Percentiles rank a stretch among this genome's conserved stretches.
Evolutionary conservation across 2,888 invertebrate genomes (phyloP).

Genomic region (Melinaea marsaeus): DNA sequence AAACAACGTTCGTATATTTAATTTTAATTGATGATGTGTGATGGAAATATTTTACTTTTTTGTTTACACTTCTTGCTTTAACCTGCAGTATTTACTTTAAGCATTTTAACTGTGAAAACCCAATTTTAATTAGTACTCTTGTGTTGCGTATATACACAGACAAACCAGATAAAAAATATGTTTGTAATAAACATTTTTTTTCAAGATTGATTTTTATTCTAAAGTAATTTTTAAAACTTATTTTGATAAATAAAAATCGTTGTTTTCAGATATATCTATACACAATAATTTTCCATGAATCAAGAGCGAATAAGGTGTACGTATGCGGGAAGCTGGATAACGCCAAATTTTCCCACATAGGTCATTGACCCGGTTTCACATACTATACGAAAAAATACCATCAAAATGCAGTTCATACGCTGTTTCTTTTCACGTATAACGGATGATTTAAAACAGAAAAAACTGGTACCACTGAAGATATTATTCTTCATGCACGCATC

Average conservation of each 20-base stretch:
- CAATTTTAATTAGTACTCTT: too few relatives aligned
- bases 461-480: constrained; percentile 84
- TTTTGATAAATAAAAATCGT: not conserved
- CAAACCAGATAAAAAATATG: too few relatives aligned
- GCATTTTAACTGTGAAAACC: too few relatives aligned
- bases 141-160: too few relatives aligned
- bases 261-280: constrained; percentile 45
- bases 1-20: too few relatives aligned
- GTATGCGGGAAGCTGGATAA: constrained; percentile 55
- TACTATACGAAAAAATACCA: constrained; percentile 1
- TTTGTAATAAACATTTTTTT: too few relatives aligned
- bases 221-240: too few relatives aligned
- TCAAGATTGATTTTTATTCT: too few relatives aligned
- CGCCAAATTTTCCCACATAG: constrained; percentile 53
- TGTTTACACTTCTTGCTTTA: too few relatives aligned
- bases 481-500: constrained; percentile 88
- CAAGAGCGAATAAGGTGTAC: constrained; percentile 45
- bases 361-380: constrained; percentile 16
- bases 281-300: constrained; percentile 58
- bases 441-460: constrained; percentile 84
- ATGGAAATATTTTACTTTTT: too few relatives aligned
- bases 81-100: too few relatives aligned
- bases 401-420: constrained; percentile 78
- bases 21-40: too few relatives aligned
- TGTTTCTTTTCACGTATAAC: constrained; percentile 82